Evolutionary conservation across 35 echinoderm and acorn worm species (phyloP).

Genomic region (Acanthaster planci): DNA sequence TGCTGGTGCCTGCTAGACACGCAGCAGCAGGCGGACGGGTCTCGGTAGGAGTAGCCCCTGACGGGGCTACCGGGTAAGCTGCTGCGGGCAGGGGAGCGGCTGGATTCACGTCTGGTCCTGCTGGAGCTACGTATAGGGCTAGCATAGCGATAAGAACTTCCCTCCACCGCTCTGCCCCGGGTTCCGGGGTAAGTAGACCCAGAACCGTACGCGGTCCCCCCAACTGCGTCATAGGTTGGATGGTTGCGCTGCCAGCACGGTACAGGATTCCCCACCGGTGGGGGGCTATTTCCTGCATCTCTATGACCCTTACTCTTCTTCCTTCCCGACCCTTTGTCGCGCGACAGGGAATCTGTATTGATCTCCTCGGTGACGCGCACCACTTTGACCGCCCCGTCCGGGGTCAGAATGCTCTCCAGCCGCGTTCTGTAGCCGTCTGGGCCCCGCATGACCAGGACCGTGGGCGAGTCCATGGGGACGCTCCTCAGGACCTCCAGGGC

Average conservation of each 20-base stretch:
- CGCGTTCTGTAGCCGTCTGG: conserved; percentile 86
- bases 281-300: background rate
- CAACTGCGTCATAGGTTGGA: conserved; percentile 48
- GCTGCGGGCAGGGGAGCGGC: conserved; percentile 58
- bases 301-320: conserved; percentile 47
- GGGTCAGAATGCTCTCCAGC: conserved; percentile 75
- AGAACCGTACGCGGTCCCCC: conserved; percentile 58
- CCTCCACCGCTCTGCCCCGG: conserved; percentile 62
- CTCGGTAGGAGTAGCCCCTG: conserved; percentile 43
- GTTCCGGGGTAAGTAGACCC: conserved; percentile 30
- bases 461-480: conserved; percentile 89
- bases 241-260: conserved; percentile 38
- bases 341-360: conserved; percentile 29
- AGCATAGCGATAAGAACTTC: conserved; percentile 78
- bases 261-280: conserved; percentile 1
- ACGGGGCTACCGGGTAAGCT: conserved; percentile 69
- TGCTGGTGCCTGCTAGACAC: conserved; percentile 34
- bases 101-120: conserved; percentile 50
- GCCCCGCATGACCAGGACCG: conserved; percentile 80
- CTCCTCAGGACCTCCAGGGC: conserved; percentile 92
- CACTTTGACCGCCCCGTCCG: conserved; percentile 76
- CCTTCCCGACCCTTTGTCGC: background rate
- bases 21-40: conserved; percentile 58
- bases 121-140: conserved; percentile 54
- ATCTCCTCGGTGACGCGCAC: conserved; percentile 68